Evolutionary conservation across 2,888 invertebrate species (phyloP).

Genomic region (Kryphioiulus occultus): DNA sequence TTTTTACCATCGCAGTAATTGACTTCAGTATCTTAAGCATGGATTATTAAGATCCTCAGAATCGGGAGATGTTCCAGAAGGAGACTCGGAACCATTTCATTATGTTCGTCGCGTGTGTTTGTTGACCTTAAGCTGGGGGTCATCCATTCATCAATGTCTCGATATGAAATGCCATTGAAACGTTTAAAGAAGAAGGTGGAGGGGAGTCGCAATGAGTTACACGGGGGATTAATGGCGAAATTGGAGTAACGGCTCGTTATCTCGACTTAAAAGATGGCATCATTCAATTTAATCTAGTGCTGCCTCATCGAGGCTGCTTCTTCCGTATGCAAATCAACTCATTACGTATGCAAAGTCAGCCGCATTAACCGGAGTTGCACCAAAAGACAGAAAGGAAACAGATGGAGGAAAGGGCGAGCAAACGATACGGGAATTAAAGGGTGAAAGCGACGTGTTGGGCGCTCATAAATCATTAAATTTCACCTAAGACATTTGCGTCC

Average conservation of each 20-base stretch:
- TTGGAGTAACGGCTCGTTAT: slow-evolving; percentile 37
- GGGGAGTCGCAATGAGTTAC: neutral
- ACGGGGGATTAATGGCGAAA: neutral
- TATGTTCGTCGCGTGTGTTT: neutral
- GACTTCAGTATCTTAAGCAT: neutral
- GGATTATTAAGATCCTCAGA: neutral
- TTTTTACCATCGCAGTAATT: neutral
- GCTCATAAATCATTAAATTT: slow-evolving; percentile 27
- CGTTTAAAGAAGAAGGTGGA: neutral
- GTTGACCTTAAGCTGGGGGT: neutral
- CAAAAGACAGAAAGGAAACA: slow-evolving; percentile 35
- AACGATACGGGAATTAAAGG: neutral
- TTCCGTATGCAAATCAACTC: slow-evolving; percentile 43
- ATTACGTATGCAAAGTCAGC: slow-evolving; percentile 46
- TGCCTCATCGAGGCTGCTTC: slow-evolving; percentile 41
- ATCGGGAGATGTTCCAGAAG: neutral
- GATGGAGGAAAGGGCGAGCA: neutral
- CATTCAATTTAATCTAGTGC: slow-evolving; percentile 47
- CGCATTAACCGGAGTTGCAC: slow-evolving; percentile 41
- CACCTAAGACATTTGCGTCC: neutral
- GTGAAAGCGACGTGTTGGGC: neutral
- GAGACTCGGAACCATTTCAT: neutral
- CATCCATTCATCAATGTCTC: slow-evolving; percentile 42
- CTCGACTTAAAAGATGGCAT: slow-evolving; percentile 46
- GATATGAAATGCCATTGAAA: neutral